Conservation (phyloP, 1,140 invertebrate genomes). For the Lasioglossum albipes region DNA sequence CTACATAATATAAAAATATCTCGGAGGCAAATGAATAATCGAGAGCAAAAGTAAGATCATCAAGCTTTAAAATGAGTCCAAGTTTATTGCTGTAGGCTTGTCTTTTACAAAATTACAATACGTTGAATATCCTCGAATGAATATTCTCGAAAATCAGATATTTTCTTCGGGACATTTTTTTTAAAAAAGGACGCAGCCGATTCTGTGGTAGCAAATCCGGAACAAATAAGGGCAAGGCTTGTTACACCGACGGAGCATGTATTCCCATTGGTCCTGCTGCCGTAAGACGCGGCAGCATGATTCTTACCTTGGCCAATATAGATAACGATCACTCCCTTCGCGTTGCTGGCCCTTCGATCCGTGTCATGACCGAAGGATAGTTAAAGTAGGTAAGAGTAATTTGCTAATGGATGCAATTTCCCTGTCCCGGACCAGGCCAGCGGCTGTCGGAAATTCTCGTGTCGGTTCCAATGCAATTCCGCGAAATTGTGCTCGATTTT, state of each 20-base stretch:
- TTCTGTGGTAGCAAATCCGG: not conserved
- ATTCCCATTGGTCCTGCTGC: not conserved
- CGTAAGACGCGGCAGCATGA: slow-evolving; percentile 6
- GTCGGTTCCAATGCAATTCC: slow-evolving; percentile 38
- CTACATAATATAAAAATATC: no score
- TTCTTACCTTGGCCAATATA: slow-evolving; percentile 49
- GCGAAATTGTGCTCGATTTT: slow-evolving; percentile 34
- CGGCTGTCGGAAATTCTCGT: slow-evolving; percentile 13
- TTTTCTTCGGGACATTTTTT: no score
- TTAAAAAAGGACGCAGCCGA: no score
- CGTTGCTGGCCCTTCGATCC: slow-evolving; percentile 2
- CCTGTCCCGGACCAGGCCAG: not conserved
- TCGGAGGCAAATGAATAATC: no score
- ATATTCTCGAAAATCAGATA: no score
- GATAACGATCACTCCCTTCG: slow-evolving; percentile 42
- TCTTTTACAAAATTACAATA: no score
- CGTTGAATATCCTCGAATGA: no score
- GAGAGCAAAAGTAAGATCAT: no score
- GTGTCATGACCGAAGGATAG: slow-evolving; percentile 2
- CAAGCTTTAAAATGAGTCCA: no score
- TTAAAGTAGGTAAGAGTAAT: slow-evolving; percentile 55
- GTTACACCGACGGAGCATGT: not conserved
- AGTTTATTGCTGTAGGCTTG: no score
- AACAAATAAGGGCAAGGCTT: not conserved
- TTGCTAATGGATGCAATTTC: slow-evolving; percentile 62